Evolutionary conservation across 2,888 invertebrate genomes (phyloP).

Genomic region (Cetonia aurata): DNA sequence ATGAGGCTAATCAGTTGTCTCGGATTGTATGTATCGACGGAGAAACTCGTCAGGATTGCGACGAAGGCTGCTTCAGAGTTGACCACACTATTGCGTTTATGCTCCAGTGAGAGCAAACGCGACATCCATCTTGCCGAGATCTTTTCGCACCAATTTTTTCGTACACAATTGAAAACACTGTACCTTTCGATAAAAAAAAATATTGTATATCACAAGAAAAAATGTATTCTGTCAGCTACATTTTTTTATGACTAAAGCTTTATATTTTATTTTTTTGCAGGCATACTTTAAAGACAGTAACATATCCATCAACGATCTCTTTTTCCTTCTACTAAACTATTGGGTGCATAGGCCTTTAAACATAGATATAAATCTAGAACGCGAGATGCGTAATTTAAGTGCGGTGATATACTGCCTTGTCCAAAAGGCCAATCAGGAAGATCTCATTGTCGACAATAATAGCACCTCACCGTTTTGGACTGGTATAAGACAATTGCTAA

Average conservation of each 20-base stretch:
- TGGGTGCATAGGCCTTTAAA: constrained; percentile 76
- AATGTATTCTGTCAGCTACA: not conserved
- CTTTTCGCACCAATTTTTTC: no score
- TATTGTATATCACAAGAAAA: not conserved
- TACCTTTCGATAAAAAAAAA: no score
- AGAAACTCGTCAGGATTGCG: no score
- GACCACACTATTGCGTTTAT: no score
- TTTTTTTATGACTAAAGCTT: not conserved
- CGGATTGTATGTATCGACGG: no score
- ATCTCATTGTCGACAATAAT: constrained; percentile 75
- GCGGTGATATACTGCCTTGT: constrained; percentile 76
- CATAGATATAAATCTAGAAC: constrained; percentile 65
- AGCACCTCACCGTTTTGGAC: constrained; percentile 87
- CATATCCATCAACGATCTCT: constrained; percentile 75
- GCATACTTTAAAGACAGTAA: constrained; percentile 60
- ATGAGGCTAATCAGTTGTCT: no score
- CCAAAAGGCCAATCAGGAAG: constrained; percentile 71
- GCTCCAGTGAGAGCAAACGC: no score
- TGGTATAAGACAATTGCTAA: constrained; percentile 77
- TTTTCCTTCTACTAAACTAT: constrained; percentile 78
- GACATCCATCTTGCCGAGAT: no score
- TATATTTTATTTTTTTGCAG: constrained; percentile 49
- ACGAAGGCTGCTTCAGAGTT: no score
- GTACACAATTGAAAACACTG: no score
- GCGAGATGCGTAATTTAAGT: constrained; percentile 78